Conservation (phyloP, 2,797 vertebrate species). For the Danio jaintianensis region DNA sequence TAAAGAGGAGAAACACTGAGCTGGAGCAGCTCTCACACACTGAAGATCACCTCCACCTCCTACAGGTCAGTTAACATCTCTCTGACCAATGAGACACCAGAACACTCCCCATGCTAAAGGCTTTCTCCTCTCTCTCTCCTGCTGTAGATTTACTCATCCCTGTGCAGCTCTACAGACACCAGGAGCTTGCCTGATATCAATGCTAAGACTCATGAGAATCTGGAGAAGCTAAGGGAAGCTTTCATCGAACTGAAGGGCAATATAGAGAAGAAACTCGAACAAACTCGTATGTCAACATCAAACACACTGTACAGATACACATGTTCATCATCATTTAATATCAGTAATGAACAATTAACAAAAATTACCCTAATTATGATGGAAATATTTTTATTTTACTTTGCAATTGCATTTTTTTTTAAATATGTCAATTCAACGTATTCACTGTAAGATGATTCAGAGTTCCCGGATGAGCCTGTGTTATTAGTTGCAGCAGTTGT, state of each 20-base stretch:
- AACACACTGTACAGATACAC: not conserved
- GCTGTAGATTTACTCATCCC: slow-evolving; percentile 40
- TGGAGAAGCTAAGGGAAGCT: slow-evolving; percentile 36
- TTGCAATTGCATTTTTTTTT: too few species aligned
- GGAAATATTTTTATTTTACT: too few species aligned
- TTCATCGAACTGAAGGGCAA: slow-evolving; percentile 26
- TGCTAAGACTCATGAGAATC: not conserved
- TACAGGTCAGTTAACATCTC: slow-evolving; percentile 40
- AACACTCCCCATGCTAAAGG: not conserved
- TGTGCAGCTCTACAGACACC: not conserved
- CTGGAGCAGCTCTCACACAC: slow-evolving; percentile 34
- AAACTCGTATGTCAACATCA: not conserved
- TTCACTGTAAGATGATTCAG: too few species aligned
- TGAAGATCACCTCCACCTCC: slow-evolving; percentile 47
- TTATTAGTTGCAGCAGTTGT: too few species aligned
- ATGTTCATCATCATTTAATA: not conserved
- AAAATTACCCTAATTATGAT: too few species aligned
- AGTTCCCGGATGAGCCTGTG: too few species aligned
- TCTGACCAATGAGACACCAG: not conserved
- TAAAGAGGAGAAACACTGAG: slow-evolving; percentile 25
- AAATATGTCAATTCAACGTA: too few species aligned
- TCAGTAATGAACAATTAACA: not conserved
- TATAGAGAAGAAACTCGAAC: not conserved
- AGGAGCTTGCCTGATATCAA: slow-evolving; percentile 43
- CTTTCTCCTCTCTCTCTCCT: slow-evolving; percentile 3